These are phyloP conservation scores for Paramisgurnus dabryanus DNA, from an alignment of 2,113 vertebrate species.

Conservation along the genomic window DNA sequence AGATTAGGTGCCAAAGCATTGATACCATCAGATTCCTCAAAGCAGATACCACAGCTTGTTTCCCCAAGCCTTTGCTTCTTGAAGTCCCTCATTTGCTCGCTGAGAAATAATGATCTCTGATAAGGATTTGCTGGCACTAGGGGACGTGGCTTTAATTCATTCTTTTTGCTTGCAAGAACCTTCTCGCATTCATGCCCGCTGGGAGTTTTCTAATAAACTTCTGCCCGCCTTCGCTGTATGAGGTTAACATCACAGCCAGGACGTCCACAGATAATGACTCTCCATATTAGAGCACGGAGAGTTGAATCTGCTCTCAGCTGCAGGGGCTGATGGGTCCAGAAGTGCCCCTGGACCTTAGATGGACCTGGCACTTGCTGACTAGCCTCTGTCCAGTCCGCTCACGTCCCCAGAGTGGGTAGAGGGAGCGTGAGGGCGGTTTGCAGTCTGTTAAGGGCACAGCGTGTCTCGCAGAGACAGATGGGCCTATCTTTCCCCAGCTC, in stretches of 20 bases:
- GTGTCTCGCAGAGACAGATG: conserved; percentile 39
- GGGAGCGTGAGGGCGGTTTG: conserved; percentile 32
- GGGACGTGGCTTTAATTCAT: conserved; percentile 56
- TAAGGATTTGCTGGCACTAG: conserved; percentile 54
- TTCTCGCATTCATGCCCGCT: conserved; percentile 7
- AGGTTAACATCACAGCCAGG: conserved; percentile 17
- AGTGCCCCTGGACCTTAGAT: conserved; percentile 42
- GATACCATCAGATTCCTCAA: conserved; percentile 70
- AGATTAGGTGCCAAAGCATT: conserved; percentile 68
- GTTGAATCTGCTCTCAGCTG: conserved; percentile 31
- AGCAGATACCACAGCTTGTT: conserved; percentile 57
- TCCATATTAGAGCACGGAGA: conserved; percentile 33
- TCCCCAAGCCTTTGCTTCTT: conserved; percentile 62
- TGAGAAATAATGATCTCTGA: conserved; percentile 65
- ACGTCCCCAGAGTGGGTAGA: conserved; percentile 25
- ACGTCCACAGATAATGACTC: conserved; percentile 30
- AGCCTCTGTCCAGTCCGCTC: conserved; percentile 45
- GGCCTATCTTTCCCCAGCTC: conserved; percentile 34
- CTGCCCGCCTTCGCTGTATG: neutral
- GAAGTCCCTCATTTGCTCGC: conserved; percentile 63
- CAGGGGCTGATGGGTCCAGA: conserved; percentile 38
- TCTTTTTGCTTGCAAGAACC: neutral
- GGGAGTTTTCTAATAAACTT: conserved; percentile 28
- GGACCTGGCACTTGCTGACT: conserved; percentile 52
- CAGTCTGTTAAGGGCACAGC: conserved; percentile 45